phyloP scores from a whole-genome alignment of 2,797 vertebrate genomes.

The Pantherophis alleghaniensis region DNA sequence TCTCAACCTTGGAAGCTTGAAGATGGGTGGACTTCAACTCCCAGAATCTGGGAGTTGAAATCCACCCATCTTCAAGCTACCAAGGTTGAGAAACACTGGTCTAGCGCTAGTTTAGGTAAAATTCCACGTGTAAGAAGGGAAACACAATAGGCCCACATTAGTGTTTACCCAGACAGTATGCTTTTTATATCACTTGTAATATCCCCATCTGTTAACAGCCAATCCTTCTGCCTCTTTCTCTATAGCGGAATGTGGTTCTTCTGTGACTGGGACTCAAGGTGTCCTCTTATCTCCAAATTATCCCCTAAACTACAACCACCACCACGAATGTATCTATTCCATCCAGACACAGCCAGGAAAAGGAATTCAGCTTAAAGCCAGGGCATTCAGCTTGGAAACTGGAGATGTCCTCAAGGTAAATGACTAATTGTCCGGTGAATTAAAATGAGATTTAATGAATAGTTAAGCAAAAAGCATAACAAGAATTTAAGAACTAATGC shows the following conservation, averaged over 20 bases:
- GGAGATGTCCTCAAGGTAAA: slow-evolving; percentile 94
- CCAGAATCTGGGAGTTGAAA: too few species aligned
- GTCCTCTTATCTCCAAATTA: slow-evolving; percentile 97
- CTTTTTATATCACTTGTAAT: background rate
- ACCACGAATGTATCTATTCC: slow-evolving; percentile 98
- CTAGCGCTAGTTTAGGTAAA: background rate
- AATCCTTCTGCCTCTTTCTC: slow-evolving; percentile 51
- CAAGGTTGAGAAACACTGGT: background rate
- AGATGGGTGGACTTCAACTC: too few species aligned
- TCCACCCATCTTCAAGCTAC: too few species aligned
- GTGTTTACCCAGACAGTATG: background rate
- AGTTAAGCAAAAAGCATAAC: background rate
- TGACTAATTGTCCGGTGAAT: background rate
- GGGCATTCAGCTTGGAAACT: slow-evolving; percentile 87
- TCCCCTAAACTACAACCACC: slow-evolving; percentile 93
- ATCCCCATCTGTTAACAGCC: slow-evolving; percentile 43
- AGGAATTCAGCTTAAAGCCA: slow-evolving; percentile 91
- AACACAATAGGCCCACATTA: background rate
- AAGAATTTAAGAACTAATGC: background rate
- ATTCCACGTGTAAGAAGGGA: background rate
- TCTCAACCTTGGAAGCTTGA: too few species aligned
- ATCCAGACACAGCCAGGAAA: slow-evolving; percentile 98
- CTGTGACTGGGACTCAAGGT: slow-evolving; percentile 94
- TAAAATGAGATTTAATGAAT: background rate
- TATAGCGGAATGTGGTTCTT: slow-evolving; percentile 95